Evolutionary conservation across 92 coral and sea anemone genomes (phyloP), one percentile per base, ranked within the genome.

Genomic region (Bergia puertoricense): DNA sequence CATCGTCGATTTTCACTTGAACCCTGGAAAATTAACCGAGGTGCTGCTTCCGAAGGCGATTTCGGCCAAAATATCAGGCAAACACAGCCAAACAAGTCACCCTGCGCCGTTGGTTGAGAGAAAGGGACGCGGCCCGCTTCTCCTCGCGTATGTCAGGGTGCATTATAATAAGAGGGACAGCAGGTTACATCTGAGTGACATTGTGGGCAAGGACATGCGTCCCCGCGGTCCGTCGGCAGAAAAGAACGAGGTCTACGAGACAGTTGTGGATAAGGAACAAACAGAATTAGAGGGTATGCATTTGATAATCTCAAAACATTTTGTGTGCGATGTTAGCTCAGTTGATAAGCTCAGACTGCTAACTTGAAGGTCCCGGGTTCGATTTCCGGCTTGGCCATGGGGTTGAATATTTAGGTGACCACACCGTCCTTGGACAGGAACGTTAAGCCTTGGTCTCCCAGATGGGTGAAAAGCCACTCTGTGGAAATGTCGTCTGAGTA

Each of bases 61-160:
- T 42, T 76, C 86, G 14, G 54, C 37, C 15, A 66, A 66, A 46
- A 4, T 82, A 13, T 40, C 46, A 7, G 86, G 76, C 48, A 82
- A 67, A 2, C 86, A 42, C 42, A 14, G 37, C 37, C 11, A 15
- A 23, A 82, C 48, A 62, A 69, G 38, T 62, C 48, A 65, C 39
- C 38, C 76, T 18, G 18, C 22, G 7, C 76, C 86, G n/a, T 59
- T 22, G 38, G 40, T 82, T 67, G 86, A 82, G 40, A 39, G 86
- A 23, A 41, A 65, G 43, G 86, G 86, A n/a, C 86, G 86, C 11
- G 86, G 86, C 2, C 86, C 86, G 6, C 37, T 82, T 43, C 86
- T 82, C 9, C 66, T 82, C 39, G 86, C 75, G 4, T 82, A 65
- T 46, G 9, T 6, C 18, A 82, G 9, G 38, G 86, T 82, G 51